Percentiles rank a stretch among this genome's conserved stretches.
Conservation (phyloP, 2,113 vertebrate genomes). For the Cheirogaleus medius region DNA sequence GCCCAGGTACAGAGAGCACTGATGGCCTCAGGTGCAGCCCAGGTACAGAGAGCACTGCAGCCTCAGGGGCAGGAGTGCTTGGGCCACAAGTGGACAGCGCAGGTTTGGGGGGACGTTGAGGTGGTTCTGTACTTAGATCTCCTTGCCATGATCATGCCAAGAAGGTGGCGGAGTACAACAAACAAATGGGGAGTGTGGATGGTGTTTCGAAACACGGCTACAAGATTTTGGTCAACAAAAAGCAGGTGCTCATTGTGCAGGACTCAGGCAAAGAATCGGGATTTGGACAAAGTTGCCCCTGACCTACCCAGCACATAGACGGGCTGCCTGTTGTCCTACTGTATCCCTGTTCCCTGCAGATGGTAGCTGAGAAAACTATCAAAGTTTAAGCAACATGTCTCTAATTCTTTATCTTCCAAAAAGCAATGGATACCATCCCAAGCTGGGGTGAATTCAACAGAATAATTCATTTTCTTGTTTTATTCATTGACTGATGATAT, state of each 20-base stretch:
- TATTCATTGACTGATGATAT: neutral
- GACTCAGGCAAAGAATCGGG: neutral
- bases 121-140: neutral
- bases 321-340: too few relatives aligned
- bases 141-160: neutral
- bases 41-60: accelerated
- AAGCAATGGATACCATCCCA: neutral
- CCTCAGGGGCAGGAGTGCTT: accelerated
- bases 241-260: neutral
- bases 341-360: neutral
- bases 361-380: neutral
- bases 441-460: neutral
- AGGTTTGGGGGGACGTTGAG: accelerated
- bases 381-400: neutral
- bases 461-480: neutral
- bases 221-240: neutral
- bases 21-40: neutral
- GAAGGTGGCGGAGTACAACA: neutral
- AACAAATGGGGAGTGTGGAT: neutral
- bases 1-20: accelerated
- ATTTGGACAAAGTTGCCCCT: neutral
- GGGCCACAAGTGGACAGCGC: accelerated
- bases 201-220: neutral
- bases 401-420: neutral
- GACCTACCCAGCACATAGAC: neutral